Conservation (phyloP, 53 echinoderm and acorn worm genomes). For the Arbacia lixula region DNA sequence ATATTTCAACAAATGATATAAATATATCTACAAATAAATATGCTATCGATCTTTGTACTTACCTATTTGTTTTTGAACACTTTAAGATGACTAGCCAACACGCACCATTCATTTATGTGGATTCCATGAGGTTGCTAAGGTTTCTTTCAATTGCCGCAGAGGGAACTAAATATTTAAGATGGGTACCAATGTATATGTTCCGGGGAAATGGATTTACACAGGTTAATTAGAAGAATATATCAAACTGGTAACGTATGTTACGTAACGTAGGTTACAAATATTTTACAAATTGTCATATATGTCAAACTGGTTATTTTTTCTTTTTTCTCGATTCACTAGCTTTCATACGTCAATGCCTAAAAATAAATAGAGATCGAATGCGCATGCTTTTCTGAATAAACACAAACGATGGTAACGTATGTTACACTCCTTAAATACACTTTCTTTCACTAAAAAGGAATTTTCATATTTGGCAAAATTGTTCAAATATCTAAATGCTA, state of each 20-base stretch:
- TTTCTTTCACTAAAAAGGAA: background rate
- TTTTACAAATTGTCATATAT: background rate
- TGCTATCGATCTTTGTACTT: background rate
- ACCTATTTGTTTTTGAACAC: background rate
- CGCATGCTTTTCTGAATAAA: background rate
- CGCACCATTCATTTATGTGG: background rate
- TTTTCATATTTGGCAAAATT: background rate
- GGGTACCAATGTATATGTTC: background rate
- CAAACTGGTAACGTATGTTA: conserved; percentile 28
- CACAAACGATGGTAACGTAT: conserved; percentile 19
- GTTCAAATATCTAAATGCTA: background rate
- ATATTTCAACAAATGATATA: background rate
- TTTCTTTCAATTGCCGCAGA: background rate
- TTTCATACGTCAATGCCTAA: conserved; percentile 10
- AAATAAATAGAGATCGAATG: background rate
- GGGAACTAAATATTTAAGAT: background rate
- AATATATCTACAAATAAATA: background rate
- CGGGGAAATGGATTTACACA: background rate
- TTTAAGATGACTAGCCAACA: background rate
- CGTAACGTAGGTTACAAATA: background rate
- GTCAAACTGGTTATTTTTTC: background rate
- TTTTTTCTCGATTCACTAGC: background rate
- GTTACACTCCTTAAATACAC: conserved; percentile 4
- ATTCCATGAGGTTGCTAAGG: conserved; percentile 7
- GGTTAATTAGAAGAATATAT: background rate